Evolutionary conservation across 2,113 vertebrate genomes (phyloP), one percentile per base, ranked within the genome.

Genomic region (Poecilia latipinna): DNA sequence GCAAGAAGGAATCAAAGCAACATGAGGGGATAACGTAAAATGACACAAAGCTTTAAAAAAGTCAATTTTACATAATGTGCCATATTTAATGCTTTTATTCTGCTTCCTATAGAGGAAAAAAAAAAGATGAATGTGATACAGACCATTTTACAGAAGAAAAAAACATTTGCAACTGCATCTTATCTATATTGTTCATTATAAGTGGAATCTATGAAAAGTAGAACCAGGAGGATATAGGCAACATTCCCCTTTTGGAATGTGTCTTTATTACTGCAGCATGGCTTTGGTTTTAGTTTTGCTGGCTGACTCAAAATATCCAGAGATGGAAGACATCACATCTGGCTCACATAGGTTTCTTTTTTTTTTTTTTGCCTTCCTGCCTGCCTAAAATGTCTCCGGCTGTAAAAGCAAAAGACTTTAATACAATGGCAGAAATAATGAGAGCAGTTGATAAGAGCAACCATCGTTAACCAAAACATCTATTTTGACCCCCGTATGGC

Each of bases 181-280:
- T 86, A 76, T 57, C 72, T 72, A 15, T 29, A 51, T 80, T 79
- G 65, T 87, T 77, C n/a, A 60, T 35, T 77, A 79, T 67, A 72
- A 70, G 61, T 63, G 74, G 74, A 82, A 57, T 32, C 63, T 35
- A 65, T 80, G 79, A 79, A 66, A 64, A 61, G 81, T 82, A 61
- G 51, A 32, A 72, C 87, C 71, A 82, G 75, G 62, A 79, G 77
- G 88, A 75, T 48, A 83, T 33, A 39, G 15, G 63, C 33, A 28
- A 67, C 26, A 77, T 79, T 83, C 80, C 75, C 13, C 32, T 51
- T 79, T 54, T 78, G 88, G 91, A 92, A 94, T 93, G 87, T 86
- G 61, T 77, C 88, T 92, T 91, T 82, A 89, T 91, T 82, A 77
- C 65, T 84, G 80, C 80, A 86, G 81, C 86, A 89, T 90, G 91